A percentile compares a stretch with the other conserved stretches of the same genome.
phyloP scores from a whole-genome alignment of 2,888 invertebrate genomes.

The Hydrotaea diabolus region DNA sequence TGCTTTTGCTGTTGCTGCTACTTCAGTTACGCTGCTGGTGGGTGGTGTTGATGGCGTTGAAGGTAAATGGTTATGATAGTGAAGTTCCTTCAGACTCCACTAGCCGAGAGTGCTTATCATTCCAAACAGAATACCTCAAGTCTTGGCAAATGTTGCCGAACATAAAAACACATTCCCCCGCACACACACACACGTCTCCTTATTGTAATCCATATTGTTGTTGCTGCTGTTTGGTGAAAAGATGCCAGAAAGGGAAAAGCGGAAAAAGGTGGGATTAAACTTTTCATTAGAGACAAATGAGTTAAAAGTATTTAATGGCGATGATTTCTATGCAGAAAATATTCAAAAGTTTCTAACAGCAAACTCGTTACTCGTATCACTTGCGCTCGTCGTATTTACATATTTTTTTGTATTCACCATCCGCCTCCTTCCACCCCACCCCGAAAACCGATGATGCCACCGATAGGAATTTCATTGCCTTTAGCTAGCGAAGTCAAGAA shows the following conservation, averaged over 20 bases:
- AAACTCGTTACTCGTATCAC: conserved; percentile 28
- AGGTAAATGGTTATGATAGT: neutral
- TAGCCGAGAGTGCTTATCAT: neutral
- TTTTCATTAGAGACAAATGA: conserved; percentile 32
- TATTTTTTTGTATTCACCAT: conserved; percentile 23
- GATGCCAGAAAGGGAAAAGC: neutral
- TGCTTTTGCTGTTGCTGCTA: conserved; percentile 6
- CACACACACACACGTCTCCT: neutral
- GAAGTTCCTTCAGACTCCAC: conserved; percentile 4
- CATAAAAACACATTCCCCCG: neutral
- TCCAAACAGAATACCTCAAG: conserved; percentile 18
- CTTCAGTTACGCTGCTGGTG: neutral
- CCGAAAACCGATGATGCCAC: neutral
- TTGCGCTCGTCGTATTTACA: conserved; percentile 1
- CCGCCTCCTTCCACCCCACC: neutral
- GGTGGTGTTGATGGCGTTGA: neutral
- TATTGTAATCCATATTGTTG: conserved; percentile 14
- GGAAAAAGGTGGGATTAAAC: conserved; percentile 22
- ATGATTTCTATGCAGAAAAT: conserved; percentile 30
- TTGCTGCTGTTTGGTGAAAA: no score
- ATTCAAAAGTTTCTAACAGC: neutral
- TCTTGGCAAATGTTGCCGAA: neutral
- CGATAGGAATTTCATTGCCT: neutral
- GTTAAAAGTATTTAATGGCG: conserved; percentile 24
- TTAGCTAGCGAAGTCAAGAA: no score